Evolutionary conservation across 1,140 invertebrate genomes (phyloP).

Genomic region (Hycleus phaleratus): DNA sequence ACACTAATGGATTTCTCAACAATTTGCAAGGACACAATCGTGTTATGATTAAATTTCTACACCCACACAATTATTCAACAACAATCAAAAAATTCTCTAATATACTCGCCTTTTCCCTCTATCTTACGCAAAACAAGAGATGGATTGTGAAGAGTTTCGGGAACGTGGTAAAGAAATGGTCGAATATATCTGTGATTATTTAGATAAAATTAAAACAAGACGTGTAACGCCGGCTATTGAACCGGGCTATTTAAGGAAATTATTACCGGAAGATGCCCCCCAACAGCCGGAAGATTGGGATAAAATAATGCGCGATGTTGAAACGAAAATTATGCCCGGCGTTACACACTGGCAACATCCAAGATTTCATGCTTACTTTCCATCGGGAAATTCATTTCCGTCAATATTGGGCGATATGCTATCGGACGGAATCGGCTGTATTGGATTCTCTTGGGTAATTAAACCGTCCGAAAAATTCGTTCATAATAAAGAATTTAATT

Average conservation of each 20-base stretch:
- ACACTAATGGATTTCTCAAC: not conserved
- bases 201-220: conserved; percentile 73
- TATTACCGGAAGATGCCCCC: conserved; percentile 80
- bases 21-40: not conserved
- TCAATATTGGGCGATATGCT: conserved; percentile 98
- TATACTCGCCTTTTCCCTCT: not conserved
- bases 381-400: conserved; percentile 93
- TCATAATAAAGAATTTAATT: not conserved
- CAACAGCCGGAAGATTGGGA: conserved; percentile 84
- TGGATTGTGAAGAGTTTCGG: conserved; percentile 88
- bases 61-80: not conserved
- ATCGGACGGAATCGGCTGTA: conserved; percentile 88
- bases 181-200: conserved; percentile 94
- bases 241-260: conserved; percentile 80
- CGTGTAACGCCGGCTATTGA: conserved; percentile 86
- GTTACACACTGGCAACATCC: conserved; percentile 99
- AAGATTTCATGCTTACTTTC: conserved; percentile 97
- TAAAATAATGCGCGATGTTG: conserved; percentile 88
- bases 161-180: conserved; percentile 91
- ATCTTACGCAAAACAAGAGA: conserved; percentile 36
- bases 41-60: not conserved
- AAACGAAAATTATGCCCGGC: conserved; percentile 95
- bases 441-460: conserved; percentile 95
- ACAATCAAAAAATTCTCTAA: not conserved
- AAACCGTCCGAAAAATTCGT: not conserved